Evolutionary conservation across 2,888 invertebrate genomes (phyloP).

Genomic region (Conus canariensis): DNA sequence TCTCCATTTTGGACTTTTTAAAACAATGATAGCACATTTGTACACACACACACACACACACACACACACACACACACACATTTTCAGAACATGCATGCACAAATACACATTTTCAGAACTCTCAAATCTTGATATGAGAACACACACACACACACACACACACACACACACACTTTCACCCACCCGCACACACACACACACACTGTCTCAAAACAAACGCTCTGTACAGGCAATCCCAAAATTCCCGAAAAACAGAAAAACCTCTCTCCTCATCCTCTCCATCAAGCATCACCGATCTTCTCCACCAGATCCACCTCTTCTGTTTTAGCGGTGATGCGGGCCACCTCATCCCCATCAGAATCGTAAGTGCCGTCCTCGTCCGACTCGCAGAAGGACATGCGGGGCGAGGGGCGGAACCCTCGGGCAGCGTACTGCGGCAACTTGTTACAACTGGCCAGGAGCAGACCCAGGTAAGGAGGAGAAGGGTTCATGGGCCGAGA

Average conservation of each 20-base stretch:
- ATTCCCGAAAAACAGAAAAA: not conserved
- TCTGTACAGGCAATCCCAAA: not conserved
- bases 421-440: conserved; percentile 82
- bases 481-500: conserved; percentile 88
- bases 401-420: conserved; percentile 75
- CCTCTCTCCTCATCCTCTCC: not conserved
- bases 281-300: not conserved
- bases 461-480: conserved; percentile 95
- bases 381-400: conserved; percentile 67
- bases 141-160: not conserved
- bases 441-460: conserved; percentile 92
- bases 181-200: not conserved
- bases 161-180: not conserved
- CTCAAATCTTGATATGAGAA: no score
- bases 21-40: not conserved
- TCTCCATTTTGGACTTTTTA: no score
- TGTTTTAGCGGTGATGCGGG: not conserved
- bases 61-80: not conserved
- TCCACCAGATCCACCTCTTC: not conserved
- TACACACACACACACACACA: not conserved
- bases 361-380: conserved; percentile 58
- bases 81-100: not conserved
- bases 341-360: conserved; percentile 29
- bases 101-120: no score
- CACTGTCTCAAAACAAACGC: not conserved